Evolutionary conservation across 2,113 vertebrate genomes (phyloP), one percentile per base, ranked within the genome.

Genomic region (Numenius arquata): DNA sequence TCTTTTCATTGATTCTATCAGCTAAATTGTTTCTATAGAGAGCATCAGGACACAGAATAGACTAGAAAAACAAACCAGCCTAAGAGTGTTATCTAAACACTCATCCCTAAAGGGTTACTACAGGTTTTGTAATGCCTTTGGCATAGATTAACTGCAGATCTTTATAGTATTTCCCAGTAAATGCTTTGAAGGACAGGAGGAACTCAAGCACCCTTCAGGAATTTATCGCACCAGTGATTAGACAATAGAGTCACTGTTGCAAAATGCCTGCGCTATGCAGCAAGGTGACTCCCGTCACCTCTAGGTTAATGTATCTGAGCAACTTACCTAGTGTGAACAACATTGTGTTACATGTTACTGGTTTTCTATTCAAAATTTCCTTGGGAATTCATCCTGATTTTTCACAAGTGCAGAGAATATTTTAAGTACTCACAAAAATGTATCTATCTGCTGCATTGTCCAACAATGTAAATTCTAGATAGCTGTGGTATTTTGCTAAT

Each of bases 1-100:
- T 93, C 89, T 87, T 61, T 92, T 95, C 92, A 93, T 97, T 95
- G 96, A 97, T 98, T 91, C 80, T 90, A 86, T 96, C 94, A 96
- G 87, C 87, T 97, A 94, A 97, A 91, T 89, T 93, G 79, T 85
- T 96, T 88, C 68, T 93, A 34, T 47, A 73, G 81, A 88, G 84
- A 93, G 19, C 79, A 94, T 80, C 63, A 87, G 89, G 73, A 90
- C 85, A 71, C 40, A 83, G 92, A 85, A 73, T 74, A 87, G 93
- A 81, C 36, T 62, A 61, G 65, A 92, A 94, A 83, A 58, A 59
- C 62, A 85, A 92, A 95, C 66, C 48, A 86, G 83, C 38, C 91
- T 94, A 88, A 56, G 75, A 72, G 20, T 40, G n/a, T 81, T 96
- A 80, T 74, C 77, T 89, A 74, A 96, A 88, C 68, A 74, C 20